Conservation (phyloP, 1,140 invertebrate genomes). For the Penaeus chinensis region DNA sequence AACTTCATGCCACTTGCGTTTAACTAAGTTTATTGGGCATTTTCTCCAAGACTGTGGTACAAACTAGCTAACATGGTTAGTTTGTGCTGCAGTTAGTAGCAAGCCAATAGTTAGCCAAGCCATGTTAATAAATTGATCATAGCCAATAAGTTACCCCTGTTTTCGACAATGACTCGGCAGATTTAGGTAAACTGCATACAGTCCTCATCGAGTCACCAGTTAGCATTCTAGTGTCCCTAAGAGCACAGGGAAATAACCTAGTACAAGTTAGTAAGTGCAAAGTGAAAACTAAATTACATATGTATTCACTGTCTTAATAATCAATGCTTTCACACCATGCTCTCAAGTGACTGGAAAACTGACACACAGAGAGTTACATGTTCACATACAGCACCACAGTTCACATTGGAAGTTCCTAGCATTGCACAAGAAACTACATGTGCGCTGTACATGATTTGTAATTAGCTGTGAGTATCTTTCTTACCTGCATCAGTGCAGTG, state of each 20-base stretch:
- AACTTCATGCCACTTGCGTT: constrained; percentile 65
- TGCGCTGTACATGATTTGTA: no score
- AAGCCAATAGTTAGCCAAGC: constrained; percentile 49
- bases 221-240: not conserved
- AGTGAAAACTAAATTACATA: constrained; percentile 1
- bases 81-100: constrained; percentile 60
- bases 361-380: no score
- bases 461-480: no score
- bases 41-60: constrained; percentile 64
- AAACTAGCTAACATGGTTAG: constrained; percentile 61
- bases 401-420: no score
- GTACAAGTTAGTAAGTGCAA: constrained; percentile 16
- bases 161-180: constrained; percentile 37
- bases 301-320: not conserved
- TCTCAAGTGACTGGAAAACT: no score
- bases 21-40: constrained; percentile 75
- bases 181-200: constrained; percentile 21
- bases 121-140: constrained; percentile 31
- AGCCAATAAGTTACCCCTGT: constrained; percentile 31
- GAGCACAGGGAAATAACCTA: constrained; percentile 15
- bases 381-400: no score
- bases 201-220: constrained; percentile 27
- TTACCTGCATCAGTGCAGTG: no score
- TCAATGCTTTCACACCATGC: no score
- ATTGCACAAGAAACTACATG: no score